Percentiles rank a stretch among this genome's conserved stretches.
Conservation (phyloP, 2,888 invertebrate genomes). For the Piscicola geometra region DNA sequence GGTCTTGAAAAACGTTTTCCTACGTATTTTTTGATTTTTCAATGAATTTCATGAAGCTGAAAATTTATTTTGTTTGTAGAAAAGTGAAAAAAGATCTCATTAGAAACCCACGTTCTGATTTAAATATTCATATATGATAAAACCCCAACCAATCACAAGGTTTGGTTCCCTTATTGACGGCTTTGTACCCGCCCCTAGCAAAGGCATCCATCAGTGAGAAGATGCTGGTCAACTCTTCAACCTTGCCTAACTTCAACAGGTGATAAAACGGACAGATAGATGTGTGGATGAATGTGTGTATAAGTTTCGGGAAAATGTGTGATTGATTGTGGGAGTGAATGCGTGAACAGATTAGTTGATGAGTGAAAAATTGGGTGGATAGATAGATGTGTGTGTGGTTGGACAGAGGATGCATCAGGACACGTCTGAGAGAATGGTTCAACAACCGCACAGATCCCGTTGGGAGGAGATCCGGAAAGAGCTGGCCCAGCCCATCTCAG, state of each 20-base stretch:
- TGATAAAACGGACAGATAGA: not conserved
- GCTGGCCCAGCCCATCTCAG: constrained; percentile 23
- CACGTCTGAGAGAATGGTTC: no score
- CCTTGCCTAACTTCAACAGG: constrained; percentile 20
- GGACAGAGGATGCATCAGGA: not conserved
- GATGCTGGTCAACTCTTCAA: not conserved
- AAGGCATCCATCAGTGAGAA: constrained; percentile 28
- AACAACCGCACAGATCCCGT: not conserved
- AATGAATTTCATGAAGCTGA: no score
- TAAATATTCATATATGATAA: not conserved
- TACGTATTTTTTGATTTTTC: no score
- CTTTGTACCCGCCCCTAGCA: constrained; percentile 27
- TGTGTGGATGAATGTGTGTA: not conserved
- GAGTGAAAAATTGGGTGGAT: not conserved
- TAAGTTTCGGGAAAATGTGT: no score
- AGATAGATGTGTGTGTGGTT: not conserved
- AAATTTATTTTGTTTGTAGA: no score
- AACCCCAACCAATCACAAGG: not conserved
- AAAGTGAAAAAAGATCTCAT: no score
- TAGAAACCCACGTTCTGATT: not conserved
- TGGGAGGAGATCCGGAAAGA: constrained; percentile 27
- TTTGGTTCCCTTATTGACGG: constrained; percentile 20
- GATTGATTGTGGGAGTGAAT: no score
- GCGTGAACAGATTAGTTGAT: not conserved
- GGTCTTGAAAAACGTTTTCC: no score